A percentile compares a stretch with the other conserved stretches of the same genome.
These are phyloP conservation scores for Cynodonichthys magdalenae DNA, from an alignment of 2,797 vertebrate genomes.

Conservation along the genomic window DNA sequence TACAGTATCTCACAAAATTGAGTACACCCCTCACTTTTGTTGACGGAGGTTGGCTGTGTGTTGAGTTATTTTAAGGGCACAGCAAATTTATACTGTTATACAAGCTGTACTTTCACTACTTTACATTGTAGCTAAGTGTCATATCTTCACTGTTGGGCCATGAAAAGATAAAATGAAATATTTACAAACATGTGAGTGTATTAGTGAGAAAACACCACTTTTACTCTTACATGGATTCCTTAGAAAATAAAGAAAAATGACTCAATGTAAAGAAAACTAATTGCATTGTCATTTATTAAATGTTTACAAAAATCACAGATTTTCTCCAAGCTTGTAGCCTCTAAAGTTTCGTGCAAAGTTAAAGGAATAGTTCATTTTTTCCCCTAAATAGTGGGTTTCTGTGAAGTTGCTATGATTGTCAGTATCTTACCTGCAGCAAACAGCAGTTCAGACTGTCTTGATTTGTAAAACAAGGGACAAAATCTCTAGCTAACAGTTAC, in stretches of 20 bases:
- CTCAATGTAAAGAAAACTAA: constrained; percentile 6
- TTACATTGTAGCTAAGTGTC: too few relatives aligned
- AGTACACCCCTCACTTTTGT: too few relatives aligned
- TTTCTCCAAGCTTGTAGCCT: neutral
- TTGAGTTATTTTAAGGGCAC: too few relatives aligned
- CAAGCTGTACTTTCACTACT: too few relatives aligned
- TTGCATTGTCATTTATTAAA: neutral
- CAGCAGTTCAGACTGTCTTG: neutral
- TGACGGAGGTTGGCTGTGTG: too few relatives aligned
- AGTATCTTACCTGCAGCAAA: neutral
- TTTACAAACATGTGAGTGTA: too few relatives aligned
- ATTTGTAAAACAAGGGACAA: neutral
- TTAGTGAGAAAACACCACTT: constrained; percentile 1
- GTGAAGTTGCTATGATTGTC: neutral
- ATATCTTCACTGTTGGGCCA: too few relatives aligned
- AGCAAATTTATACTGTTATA: too few relatives aligned
- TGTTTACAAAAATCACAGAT: neutral
- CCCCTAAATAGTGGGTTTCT: neutral
- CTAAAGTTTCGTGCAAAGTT: neutral
- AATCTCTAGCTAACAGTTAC: too few relatives aligned
- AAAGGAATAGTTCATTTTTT: too few relatives aligned
- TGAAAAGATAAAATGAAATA: too few relatives aligned
- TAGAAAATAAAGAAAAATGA: constrained; percentile 1
- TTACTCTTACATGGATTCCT: neutral
- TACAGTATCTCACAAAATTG: neutral